Base-by-base conservation (phyloP, 2,113 vertebrate species). In the Notothenia coriiceps region DNA sequence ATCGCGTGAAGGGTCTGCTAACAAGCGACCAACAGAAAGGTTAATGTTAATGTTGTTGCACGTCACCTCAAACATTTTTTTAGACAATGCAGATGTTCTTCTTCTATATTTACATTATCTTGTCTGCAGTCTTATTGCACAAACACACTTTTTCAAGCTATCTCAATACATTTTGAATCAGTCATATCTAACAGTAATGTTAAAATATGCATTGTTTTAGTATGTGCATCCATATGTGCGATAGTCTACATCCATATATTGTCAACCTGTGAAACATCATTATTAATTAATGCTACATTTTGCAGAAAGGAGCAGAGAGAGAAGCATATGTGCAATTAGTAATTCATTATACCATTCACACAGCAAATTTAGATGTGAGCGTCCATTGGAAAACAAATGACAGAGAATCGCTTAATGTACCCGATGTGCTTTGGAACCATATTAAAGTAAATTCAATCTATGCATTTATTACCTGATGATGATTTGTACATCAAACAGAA, bases 401-500 rank as follows among this genome's bases (percentile, higher is more conserved):
- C 25, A 6, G 17, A 35, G 33, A 12, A 51, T 35, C 4, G 60
- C 47, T 54, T 40, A 25, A 75, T 61, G 54, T 44, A 12, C 29
- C 44, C 10, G n/a, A 51, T 60, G 18, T 3, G 22, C 59, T 56
- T 29, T 70, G 65, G 29, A 66, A 14, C 11, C 33, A 56, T 65
- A 67, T 76, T 83, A 49, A 55, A 55, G 52, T 29, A 18, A 76
- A 15, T 25, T 4, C 13, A 10, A 75, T 62, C 49, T 10, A 0
- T 57, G 14, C 10, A 20, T 64, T 20, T 29, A 57, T 43, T 69
- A 40, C 20, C 11, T 54, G 43, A 70, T n/a, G 47, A 25, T 61
- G 57, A 71, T 22, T 46, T 10, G n/a, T 51, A 65, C 73, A 76
- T 78, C 77, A 82, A 79, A 80, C 50, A 44, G 18, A 73, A 40